Conservation (phyloP, 2,797 vertebrate genomes). For the Notamacropus eugenii region DNA sequence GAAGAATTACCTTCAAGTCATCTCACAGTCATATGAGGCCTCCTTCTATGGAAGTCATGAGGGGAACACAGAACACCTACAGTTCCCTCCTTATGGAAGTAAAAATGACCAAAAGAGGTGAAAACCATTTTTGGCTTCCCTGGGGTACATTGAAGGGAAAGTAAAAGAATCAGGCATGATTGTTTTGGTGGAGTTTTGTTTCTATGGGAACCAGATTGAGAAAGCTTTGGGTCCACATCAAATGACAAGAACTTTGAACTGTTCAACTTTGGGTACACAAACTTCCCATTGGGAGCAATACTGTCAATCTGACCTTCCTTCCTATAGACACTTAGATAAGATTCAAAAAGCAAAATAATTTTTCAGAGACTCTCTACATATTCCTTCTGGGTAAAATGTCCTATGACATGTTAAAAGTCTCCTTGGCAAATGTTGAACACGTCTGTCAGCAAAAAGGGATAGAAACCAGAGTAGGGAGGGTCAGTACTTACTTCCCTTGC, state of each 20-base stretch:
- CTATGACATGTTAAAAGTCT: background rate
- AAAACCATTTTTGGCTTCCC: background rate
- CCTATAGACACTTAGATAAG: background rate
- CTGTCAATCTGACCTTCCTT: background rate
- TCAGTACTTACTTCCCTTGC: conserved; percentile 80
- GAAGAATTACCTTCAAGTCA: background rate
- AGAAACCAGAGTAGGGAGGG: background rate
- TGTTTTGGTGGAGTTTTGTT: background rate
- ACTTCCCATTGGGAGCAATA: background rate
- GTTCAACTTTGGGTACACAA: background rate
- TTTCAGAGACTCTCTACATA: background rate
- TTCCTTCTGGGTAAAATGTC: background rate
- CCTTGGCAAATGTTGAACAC: background rate
- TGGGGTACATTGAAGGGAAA: background rate
- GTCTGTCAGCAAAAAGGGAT: background rate
- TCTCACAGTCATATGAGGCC: background rate
- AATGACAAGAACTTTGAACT: background rate
- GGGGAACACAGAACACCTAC: background rate
- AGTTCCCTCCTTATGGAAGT: background rate
- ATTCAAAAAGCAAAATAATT: background rate
- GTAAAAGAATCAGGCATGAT: background rate
- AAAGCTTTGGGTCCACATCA: background rate
- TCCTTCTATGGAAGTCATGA: background rate
- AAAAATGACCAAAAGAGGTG: background rate
- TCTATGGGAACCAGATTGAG: background rate